Base-by-base conservation (phyloP, 2,888 invertebrate species). In the Agapetus fuscipes region DNA sequence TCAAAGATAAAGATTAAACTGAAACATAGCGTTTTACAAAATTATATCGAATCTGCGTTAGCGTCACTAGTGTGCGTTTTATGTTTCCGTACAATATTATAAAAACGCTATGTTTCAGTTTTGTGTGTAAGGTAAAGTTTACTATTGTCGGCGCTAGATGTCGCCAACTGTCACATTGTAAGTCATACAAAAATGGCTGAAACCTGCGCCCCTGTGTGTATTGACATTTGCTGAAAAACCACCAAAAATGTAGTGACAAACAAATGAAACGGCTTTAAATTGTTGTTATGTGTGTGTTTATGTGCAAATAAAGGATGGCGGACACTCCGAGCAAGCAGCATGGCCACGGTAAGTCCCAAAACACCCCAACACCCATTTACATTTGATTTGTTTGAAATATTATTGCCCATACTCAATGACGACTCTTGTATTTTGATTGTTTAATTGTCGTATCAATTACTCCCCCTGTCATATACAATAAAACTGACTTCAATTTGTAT, bases 241-340 rank as follows among this genome's bases (percentile, higher is more conserved):
- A 38, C 34, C 31, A 28, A 38, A 37, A 38, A 42, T 42, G 37
- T 37, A 37, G 37, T 34, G 25, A 27, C 37, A 26, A 34, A 33
- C 24, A 42, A 41, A 31, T 34, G 42, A 38, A 38, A 26, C 29
- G 34, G 30, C 38, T 46, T 36, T 45, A 39, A 43, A n/a, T n/a
- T n/a, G n/a, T n/a, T n/a, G 48, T 51, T 46, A 52, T 53, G 53
- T 49, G 49, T 51, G 49, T 46, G 43, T 45, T 51, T 48, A 46
- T 51, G 49, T 52, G 50, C 54, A 51, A 53, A 49, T 52, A 54
- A 55, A 60, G 53, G 54, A 65, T 66, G 64, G 61, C 64, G 53
- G 58, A 61, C 48, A 61, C 60, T 52, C 57, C 63, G 50, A 64
- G 58, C 36, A 61, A 58, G 37, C 65, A 64, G 59, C 56, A 63